These are phyloP conservation scores for Epinotia nisella DNA, from an alignment of 2,888 invertebrate genomes.

Conservation along the genomic window DNA sequence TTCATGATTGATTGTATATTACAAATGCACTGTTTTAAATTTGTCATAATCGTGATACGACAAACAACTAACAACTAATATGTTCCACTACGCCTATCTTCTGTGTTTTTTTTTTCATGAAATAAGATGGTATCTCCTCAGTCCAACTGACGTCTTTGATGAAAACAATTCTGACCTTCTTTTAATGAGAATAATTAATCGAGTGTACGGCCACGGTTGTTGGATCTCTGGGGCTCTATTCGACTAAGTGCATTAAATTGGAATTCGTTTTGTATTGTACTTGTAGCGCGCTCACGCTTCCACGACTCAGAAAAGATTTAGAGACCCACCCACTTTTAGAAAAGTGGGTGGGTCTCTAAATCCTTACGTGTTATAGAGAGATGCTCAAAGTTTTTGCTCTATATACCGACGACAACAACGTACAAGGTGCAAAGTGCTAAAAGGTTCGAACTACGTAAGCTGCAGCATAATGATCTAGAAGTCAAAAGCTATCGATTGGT, in stretches of 20 bases:
- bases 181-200: constrained; percentile 50
- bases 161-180: constrained; percentile 62
- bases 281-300: background rate
- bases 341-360: too few species aligned
- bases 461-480: too few species aligned
- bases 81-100: constrained; percentile 43
- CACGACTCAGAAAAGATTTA: too few species aligned
- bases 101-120: constrained; percentile 59
- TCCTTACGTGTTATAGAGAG: too few species aligned
- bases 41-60: background rate
- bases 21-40: too few species aligned
- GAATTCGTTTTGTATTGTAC: background rate
- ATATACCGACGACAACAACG: too few species aligned
- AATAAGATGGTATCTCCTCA: constrained; percentile 65
- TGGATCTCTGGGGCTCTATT: background rate
- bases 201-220: constrained; percentile 32
- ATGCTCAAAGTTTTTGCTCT: too few species aligned
- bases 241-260: background rate
- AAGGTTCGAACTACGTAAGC: too few species aligned
- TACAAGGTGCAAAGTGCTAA: too few species aligned
- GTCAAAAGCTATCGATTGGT: too few species aligned
- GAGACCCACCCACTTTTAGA: too few species aligned
- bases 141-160: constrained; percentile 56
- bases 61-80: background rate
- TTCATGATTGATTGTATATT: too few species aligned